Base-by-base conservation (phyloP, 2,113 vertebrate species). In the Ibidorhyncha struthersii region DNA sequence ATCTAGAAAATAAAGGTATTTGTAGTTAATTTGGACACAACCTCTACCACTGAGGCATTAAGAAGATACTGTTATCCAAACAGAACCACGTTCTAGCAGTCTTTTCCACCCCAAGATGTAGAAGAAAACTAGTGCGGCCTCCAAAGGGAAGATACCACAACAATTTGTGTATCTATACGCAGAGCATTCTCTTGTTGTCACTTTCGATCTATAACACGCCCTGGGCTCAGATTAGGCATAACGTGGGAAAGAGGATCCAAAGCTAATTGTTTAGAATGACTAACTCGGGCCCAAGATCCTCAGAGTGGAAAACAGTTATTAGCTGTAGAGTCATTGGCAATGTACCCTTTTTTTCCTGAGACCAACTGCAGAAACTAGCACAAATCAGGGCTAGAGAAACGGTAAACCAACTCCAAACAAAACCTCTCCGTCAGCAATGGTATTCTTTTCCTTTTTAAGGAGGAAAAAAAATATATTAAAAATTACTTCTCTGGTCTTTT, bases 1-100 rank as follows among this genome's bases (percentile, higher is more conserved):
- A 98, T 85, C 99, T 99, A 72, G 61, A 97, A 96, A 90, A 58
- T 14, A 96, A 95, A 63, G 65, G 56, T 91, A 78, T 63, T 76
- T 61, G 73, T 71, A 69, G 30, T 95, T 69, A 82, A 29, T 61
- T 61, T 79, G 40, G 26, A 67, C 3, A 5, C 6, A 14, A 53
- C 26, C 92, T 87, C 50, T 47, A 27, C 29, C 81, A 62, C 34
- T n/a, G 45, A 83, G 77, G 29, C 15, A 40, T 34, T 72, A 23
- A 50, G 72, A 40, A 66, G 72, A 62, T 47, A 17, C 8, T 32
- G 8, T 62, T 50, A 77, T 8, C 25, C 12, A 80, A 69, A 71
- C 0, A 61, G 17, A 81, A 47, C 10, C 2, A 0, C 15, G 21
- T 74, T 95, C 29, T 32, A 84, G 59, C 29, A 13, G 8, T 69